Conservation (phyloP, 1,140 invertebrate species). For the Aricia agestis region DNA sequence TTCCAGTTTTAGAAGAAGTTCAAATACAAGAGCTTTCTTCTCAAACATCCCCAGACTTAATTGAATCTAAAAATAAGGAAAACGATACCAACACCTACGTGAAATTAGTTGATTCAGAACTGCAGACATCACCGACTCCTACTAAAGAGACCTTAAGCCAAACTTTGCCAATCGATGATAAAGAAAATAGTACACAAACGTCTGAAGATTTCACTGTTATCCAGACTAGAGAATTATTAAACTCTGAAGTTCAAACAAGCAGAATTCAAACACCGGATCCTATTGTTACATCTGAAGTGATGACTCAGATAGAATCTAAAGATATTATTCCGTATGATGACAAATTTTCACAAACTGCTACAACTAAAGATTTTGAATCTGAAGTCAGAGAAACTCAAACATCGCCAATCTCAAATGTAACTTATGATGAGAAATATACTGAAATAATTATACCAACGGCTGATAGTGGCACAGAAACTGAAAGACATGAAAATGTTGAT, state of each 20-base stretch:
- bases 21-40: slow-evolving; percentile 74
- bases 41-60: slow-evolving; percentile 79
- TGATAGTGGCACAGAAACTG: slow-evolving; percentile 68
- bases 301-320: slow-evolving; percentile 62
- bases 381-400: slow-evolving; percentile 69
- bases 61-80: slow-evolving; percentile 57
- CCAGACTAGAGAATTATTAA: slow-evolving; percentile 44
- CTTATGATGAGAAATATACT: slow-evolving; percentile 62
- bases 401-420: slow-evolving; percentile 51
- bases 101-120: slow-evolving; percentile 73
- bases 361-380: slow-evolving; percentile 45
- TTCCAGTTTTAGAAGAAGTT: slow-evolving; percentile 78
- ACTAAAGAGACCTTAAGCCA: slow-evolving; percentile 72
- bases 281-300: slow-evolving; percentile 47
- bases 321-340: slow-evolving; percentile 63
- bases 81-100: slow-evolving; percentile 47
- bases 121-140: slow-evolving; percentile 77
- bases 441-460: slow-evolving; percentile 56
- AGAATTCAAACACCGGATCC: slow-evolving; percentile 47
- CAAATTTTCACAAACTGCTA: slow-evolving; percentile 69
- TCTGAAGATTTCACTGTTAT: slow-evolving; percentile 39
- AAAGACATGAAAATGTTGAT: slow-evolving; percentile 59
- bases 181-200: slow-evolving; percentile 59
- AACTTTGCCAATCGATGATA: slow-evolving; percentile 71
- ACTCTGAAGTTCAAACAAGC: slow-evolving; percentile 61